phyloP scores from a whole-genome alignment of 1,140 invertebrate species.

The Drosophila melanogaster region DNA sequence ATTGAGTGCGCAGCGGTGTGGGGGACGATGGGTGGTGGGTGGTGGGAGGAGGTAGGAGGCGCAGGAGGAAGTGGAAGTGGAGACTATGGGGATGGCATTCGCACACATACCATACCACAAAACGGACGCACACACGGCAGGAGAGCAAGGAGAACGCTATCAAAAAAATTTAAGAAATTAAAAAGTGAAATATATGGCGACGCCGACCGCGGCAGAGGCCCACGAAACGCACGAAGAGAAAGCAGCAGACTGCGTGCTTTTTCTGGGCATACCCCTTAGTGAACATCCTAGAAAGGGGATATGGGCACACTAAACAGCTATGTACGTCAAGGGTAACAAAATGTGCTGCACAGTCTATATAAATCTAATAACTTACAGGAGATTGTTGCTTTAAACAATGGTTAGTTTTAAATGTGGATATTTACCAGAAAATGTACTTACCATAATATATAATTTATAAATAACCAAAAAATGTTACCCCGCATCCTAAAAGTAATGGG shows the following conservation, averaged over 20 bases:
- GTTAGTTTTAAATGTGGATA: too few species aligned
- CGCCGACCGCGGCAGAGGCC: conserved; percentile 30
- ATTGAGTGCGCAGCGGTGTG: conserved; percentile 64
- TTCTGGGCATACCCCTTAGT: conserved; percentile 38
- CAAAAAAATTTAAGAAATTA: conserved; percentile 27
- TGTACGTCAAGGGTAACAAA: neutral
- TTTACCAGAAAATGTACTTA: too few species aligned
- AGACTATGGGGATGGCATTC: conserved; percentile 39
- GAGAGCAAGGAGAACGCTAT: conserved; percentile 70
- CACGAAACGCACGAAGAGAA: conserved; percentile 68
- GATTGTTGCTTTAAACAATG: too few species aligned
- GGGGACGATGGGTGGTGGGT: neutral
- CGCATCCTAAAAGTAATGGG: conserved; percentile 6
- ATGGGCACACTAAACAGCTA: neutral
- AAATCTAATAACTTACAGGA: too few species aligned
- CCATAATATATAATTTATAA: too few species aligned
- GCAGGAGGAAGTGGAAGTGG: conserved; percentile 33
- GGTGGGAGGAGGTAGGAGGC: conserved; percentile 7
- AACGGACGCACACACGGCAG: conserved; percentile 38
- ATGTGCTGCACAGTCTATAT: neutral
- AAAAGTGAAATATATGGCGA: conserved; percentile 53
- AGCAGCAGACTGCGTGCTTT: conserved; percentile 64
- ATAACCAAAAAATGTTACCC: neutral
- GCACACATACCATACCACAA: conserved; percentile 40
- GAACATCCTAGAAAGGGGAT: conserved; percentile 9